phyloP scores from a whole-genome alignment of 2,113 vertebrate species.

The Rhipidura dahli region DNA sequence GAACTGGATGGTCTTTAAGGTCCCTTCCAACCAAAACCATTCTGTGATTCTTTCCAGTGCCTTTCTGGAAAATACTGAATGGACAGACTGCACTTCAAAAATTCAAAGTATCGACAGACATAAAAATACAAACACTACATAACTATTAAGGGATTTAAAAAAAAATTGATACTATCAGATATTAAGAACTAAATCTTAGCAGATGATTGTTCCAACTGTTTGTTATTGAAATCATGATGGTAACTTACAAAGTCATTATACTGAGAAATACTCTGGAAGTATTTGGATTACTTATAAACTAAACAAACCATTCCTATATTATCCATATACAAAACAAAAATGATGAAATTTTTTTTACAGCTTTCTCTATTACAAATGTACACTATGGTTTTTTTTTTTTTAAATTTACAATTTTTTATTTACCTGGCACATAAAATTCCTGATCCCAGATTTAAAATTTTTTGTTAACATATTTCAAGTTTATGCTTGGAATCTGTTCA shows the following conservation, averaged over 20 bases:
- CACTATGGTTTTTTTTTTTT: rapidly evolving
- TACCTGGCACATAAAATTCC: neutral
- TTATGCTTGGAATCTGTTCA: neutral
- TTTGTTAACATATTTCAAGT: neutral
- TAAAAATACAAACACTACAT: neutral
- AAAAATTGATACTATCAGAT: neutral
- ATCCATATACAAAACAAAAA: neutral
- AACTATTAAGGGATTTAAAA: neutral
- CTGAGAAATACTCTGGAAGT: neutral
- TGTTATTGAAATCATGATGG: neutral
- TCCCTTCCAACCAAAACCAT: neutral
- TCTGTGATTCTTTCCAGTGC: neutral
- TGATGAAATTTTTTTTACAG: neutral
- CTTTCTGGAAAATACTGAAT: neutral
- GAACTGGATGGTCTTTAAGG: neutral
- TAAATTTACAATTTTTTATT: neutral
- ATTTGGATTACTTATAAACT: neutral
- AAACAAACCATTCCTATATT: neutral
- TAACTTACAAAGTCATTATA: neutral
- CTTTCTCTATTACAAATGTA: neutral
- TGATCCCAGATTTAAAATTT: neutral
- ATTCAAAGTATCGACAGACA: neutral
- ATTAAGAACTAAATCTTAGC: neutral
- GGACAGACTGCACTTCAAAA: neutral
- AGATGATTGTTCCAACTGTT: neutral